A percentile compares a stretch with the other conserved stretches of the same genome.
Evolutionary conservation across 2,113 vertebrate genomes (phyloP).

Genomic region (Sigmodon hispidus): DNA sequence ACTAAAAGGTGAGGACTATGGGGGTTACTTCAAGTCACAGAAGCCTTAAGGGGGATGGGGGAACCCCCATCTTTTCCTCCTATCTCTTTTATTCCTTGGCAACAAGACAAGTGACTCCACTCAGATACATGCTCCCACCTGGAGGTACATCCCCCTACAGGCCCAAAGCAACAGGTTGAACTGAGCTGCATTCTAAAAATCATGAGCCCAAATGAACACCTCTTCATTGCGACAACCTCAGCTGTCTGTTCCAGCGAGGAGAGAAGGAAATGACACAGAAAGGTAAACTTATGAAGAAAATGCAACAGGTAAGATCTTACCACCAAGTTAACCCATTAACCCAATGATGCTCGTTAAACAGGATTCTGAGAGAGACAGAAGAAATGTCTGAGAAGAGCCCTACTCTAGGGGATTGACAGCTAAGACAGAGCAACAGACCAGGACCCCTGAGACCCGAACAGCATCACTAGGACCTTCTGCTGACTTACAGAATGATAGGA

Average conservation of each 20-base stretch:
- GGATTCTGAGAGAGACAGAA: accelerated
- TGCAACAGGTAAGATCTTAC: accelerated
- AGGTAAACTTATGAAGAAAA: background rate
- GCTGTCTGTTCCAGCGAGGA: background rate
- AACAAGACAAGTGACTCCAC: too few species aligned
- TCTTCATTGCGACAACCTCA: background rate
- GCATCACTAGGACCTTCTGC: background rate
- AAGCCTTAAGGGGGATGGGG: background rate
- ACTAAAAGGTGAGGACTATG: background rate
- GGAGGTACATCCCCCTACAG: too few species aligned
- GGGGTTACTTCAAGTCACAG: background rate
- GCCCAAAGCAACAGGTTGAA: background rate
- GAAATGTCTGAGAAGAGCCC: background rate
- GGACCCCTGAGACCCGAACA: background rate
- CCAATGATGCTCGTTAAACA: accelerated
- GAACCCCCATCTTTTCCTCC: background rate
- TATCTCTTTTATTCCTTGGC: background rate
- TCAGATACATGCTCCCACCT: background rate
- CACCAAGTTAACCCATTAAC: accelerated
- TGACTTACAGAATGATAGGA: background rate
- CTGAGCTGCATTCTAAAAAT: too few species aligned
- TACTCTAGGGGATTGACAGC: background rate
- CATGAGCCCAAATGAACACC: background rate
- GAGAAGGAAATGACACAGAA: background rate
- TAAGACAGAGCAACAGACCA: background rate